Base-by-base conservation (phyloP, 2,888 invertebrate genomes). In the Melanophora roralis region DNA sequence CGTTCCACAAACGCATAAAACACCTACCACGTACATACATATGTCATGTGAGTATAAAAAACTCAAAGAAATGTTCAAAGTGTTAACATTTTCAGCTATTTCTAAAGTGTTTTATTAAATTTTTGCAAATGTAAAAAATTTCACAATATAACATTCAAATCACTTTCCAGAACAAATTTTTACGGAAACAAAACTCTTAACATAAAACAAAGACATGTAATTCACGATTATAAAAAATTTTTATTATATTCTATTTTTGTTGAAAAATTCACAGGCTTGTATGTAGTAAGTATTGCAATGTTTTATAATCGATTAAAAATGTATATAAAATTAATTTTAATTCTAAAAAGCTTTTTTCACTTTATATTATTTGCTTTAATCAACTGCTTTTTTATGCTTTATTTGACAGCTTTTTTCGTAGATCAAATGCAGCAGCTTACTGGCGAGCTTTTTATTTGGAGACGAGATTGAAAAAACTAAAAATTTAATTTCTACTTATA, bases 211-310 rank as follows among this genome's bases (percentile, higher is more conserved):
- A 69, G 67, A 64, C 73, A 73, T 76, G 57, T 72, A 74, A 73
- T 51, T 73, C 51, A 65, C 59, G n/a, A n/a, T n/a, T 60, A 38
- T 68, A 62, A 23, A 36, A 72, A 8, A 6, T 57, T 74, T 81
- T 80, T 78, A 57, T 55, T 82, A 74, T 81, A 78, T 71, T 81
- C 57, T 78, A 34, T 67, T 77, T 79, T 77, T 65, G 68, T 76
- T 72, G 75, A 82, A 77, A 68, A 76, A 84, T 82, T 87, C 87
- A 83, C 88, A 88, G 88, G 87, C 88, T 88, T 88, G 84, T 86
- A 85, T 88, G 87, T 88, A 87, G 85, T 86, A 85, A 85, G 85
- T 85, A 85, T 84, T 81, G 79, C 78, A 81, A 75, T 81, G 81
- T 21, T 80, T 53, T 62, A 71, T 82, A 77, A 71, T 51, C n/a